Conservation (phyloP, 2,113 vertebrate species). For the Trinectes maculatus region DNA sequence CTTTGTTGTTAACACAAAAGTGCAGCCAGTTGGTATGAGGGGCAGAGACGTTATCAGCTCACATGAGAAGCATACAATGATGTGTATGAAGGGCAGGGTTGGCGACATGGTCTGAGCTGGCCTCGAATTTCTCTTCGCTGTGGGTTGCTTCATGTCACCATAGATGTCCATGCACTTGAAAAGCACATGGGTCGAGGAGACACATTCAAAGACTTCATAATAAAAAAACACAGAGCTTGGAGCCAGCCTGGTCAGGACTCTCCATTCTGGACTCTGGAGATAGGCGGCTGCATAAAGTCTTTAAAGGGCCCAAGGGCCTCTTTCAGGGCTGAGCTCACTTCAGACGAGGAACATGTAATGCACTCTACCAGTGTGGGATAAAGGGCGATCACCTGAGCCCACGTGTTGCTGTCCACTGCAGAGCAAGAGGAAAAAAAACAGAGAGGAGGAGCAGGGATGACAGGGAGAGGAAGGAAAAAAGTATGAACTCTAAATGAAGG, state of each 20-base stretch:
- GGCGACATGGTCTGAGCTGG: constrained; percentile 8
- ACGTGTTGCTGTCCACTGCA: constrained; percentile 95
- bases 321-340: constrained; percentile 96
- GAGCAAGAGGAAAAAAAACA: background rate
- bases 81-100: constrained; percentile 44
- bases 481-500: constrained; percentile 27
- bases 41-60: constrained; percentile 46
- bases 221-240: constrained; percentile 34
- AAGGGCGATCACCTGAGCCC: constrained; percentile 96
- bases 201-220: constrained; percentile 78
- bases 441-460: background rate
- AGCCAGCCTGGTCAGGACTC: constrained; percentile 88
- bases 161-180: constrained; percentile 61
- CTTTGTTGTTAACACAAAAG: constrained; percentile 81
- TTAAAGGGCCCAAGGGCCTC: constrained; percentile 97
- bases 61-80: constrained; percentile 69
- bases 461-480: constrained; percentile 16
- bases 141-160: constrained; percentile 59
- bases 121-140: constrained; percentile 27
- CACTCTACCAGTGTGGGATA: constrained; percentile 98
- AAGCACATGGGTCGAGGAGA: constrained; percentile 58
- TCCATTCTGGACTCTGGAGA: constrained; percentile 95
- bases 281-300: constrained; percentile 98
- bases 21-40: constrained; percentile 79
- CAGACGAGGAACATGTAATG: constrained; percentile 94